Evolutionary conservation across 2,113 vertebrate species (phyloP).

Genomic region (Passerina amoena): DNA sequence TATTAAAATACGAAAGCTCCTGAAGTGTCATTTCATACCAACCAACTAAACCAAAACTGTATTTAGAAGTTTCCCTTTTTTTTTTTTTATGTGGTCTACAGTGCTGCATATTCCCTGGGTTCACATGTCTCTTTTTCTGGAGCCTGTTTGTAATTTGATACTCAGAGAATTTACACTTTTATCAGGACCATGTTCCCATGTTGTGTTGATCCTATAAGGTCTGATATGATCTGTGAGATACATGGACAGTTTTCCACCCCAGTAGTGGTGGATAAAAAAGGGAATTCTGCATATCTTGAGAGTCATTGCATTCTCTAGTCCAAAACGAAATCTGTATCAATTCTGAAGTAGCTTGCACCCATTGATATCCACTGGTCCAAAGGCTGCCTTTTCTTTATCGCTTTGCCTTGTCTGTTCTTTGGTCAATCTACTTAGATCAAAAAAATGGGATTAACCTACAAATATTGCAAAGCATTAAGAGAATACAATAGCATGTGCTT

Average conservation of each 20-base stretch:
- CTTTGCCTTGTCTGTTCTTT: not conserved
- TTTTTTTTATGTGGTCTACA: not conserved
- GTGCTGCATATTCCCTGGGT: fast-evolving
- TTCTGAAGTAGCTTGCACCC: not conserved
- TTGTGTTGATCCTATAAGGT: not conserved
- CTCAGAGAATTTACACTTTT: not conserved
- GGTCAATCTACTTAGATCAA: not conserved
- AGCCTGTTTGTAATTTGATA: not conserved
- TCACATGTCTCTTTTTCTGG: not conserved
- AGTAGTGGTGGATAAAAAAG: fast-evolving
- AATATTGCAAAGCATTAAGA: not conserved
- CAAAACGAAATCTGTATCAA: not conserved
- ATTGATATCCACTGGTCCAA: not conserved
- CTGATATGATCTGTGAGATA: not conserved
- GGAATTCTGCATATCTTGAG: not conserved
- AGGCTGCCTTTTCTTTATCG: not conserved
- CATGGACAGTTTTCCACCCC: not conserved
- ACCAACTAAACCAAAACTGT: not conserved
- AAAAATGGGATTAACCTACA: not conserved
- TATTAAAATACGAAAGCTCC: not conserved
- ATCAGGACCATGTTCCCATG: not conserved
- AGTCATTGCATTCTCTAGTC: not conserved
- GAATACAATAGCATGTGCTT: fast-evolving
- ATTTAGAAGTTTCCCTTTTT: not conserved
- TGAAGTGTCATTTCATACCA: not conserved